Evolutionary conservation across 2,888 invertebrate species (phyloP), one percentile per base, ranked within the genome.

Genomic region (Philereme vetulata): DNA sequence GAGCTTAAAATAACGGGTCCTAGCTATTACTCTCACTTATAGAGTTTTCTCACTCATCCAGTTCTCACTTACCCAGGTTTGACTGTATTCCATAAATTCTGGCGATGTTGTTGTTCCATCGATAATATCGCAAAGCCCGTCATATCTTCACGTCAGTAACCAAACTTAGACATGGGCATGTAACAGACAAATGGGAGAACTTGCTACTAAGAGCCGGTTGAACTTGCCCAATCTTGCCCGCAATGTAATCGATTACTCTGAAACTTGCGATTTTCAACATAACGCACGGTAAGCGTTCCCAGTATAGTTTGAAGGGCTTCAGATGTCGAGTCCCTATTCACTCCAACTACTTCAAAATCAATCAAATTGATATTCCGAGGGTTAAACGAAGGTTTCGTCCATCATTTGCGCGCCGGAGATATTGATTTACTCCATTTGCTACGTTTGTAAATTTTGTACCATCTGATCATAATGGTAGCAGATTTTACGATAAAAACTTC

Each of bases 191-290:
- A 86, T 84, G 78, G 78, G 78, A 62, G 74, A 86, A 86, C 79
- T 86, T 86, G 42, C 49, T 51, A 58, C 54, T 54, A 51, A 62
- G 75, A 77, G 72, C 76, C 78, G 74, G 77, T 80, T 81, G 71
- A 86, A 89, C 81, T 87, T 84, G 74, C 70, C 79, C 82, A 80
- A 84, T 83, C 81, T 82, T 76, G 70, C 76, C 83, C 83, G 74
- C 77, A 81, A 68, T 74, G 75, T 77, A 78, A 84, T 85, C 84
- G 83, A 88, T 89, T 87, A 85, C 85, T 84, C 79, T 72, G 60
- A 82, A 86, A 86, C 85, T 88, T 81, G 73, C 46, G 72, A 74
- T 76, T 78, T 80, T 78, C 75, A 75, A 79, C 74, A 74, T 56
- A 60, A 53, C 62, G 50, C 48, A 55, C 62, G 60, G 56, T 71